Base-by-base conservation (phyloP, 2,888 invertebrate species). In the Catocala nupta region DNA sequence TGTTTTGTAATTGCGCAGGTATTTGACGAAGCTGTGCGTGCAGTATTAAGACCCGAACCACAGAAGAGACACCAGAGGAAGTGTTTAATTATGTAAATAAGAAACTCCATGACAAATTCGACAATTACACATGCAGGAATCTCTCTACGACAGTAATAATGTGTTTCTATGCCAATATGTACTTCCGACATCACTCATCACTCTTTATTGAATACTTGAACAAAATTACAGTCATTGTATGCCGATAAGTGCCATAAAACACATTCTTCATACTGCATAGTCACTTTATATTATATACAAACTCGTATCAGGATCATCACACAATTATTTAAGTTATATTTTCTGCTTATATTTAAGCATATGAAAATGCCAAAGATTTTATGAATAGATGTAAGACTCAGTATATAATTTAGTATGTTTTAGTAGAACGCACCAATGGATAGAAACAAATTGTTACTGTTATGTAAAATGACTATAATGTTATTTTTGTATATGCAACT, bases 21-120 rank as follows among this genome's bases (percentile, higher is more conserved):
- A 63, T 99, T 99, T 95, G 99, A 99, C 87, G 99, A 99, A 95
- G 99, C 99, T 39, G 99, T 99, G 44, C 96, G 99, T 80, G 98
- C 99, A 64, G 99, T 99, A 74, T 95, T 99, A 85, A 96, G 98
- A 95, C 99, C 99, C 57, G 99, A 99, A 92, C 99, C 99, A 65
- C 97, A 98, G 86, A 98, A 98, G 93, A 96, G 98, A 94, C 97
- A 97, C 94, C 98, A 98, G 95, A 96, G 98, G 94, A 98, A 98
- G 94, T 98, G 98, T 95, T 95, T 95, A 90, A 95, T 96, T 90
- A 96, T 96, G 96, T 96, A 96, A 96, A 93, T 88, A 85, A 77
- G 63, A 71, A 74, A 81, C 78, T 81, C 76, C 81, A 84, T 85
- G 85, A 88, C 86, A 87, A 81, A 82, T 74, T 78, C 77, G 78